Evolutionary conservation across 2,888 invertebrate genomes (phyloP), one percentile per base, ranked within the genome.

Genomic region (Eugnorisma glareosa): DNA sequence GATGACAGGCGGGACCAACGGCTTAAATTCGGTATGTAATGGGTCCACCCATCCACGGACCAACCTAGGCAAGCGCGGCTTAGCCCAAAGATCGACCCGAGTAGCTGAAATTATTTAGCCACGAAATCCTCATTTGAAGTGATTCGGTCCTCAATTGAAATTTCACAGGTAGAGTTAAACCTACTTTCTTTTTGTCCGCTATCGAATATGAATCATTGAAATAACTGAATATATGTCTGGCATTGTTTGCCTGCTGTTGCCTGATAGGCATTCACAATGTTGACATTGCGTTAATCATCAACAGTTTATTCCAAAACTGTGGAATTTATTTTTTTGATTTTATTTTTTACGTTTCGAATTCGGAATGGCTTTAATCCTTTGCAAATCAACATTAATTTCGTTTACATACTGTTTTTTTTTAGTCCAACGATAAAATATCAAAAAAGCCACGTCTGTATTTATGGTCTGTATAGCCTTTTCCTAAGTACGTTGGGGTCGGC

Each of bases 231-330:
- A 51, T 35, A 45, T 21, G 3, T 37, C n/a, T 63, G 31, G 3
- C 8, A 28, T 51, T 18, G 54, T 63, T 73, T 45, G 35, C 35
- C 64, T 73, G 63, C 28, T 24, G 35, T 18, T 7, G 21, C 28
- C 64, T 64, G 63, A 64, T 64, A 54, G 54, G 13, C 43, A 64
- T 5, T 54, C n/a, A 63, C 45, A 72, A 64, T 73, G 45, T 73
- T 75, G 72, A 51, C 51, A 51, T 51, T 40, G n/a, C 15, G 15
- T 40, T 51, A 31, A 63, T 57, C 10, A 35, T 51, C n/a, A 51
- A n/a, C 35, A 48, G 11, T 35, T 48, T 45, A 48, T 48, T 13
- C 35, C n/a, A 43, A 63, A 43, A 63, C 18, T 43, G n/a, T 21
- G n/a, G 21, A 57, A 2, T 48, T 31, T 45, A 45, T 45, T 45